A percentile compares a stretch with the other conserved stretches of the same genome.
phyloP scores from a whole-genome alignment of 2,113 vertebrate genomes.

The Hymenochirus boettgeri region DNA sequence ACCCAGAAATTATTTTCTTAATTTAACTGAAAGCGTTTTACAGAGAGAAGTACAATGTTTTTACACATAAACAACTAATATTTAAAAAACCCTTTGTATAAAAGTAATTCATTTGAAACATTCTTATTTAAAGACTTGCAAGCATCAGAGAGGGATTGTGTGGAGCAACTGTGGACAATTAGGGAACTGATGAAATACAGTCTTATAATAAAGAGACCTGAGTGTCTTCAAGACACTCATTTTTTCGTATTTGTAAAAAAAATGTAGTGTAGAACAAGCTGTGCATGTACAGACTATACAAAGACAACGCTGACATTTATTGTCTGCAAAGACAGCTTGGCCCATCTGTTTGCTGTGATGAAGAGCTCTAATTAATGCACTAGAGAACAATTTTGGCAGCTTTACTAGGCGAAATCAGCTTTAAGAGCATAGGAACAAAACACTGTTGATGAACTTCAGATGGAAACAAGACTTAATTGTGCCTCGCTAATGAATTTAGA shows the following conservation, averaged over 20 bases:
- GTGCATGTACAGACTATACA: slow-evolving; percentile 10
- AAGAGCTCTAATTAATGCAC: slow-evolving; percentile 47
- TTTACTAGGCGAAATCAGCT: slow-evolving; percentile 39
- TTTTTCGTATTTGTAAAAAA: slow-evolving; percentile 29
- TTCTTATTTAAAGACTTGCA: background rate
- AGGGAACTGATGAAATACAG: slow-evolving; percentile 27
- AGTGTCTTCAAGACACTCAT: slow-evolving; percentile 22
- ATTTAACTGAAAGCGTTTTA: too few species aligned
- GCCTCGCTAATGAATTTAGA: slow-evolving; percentile 50
- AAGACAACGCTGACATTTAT: slow-evolving; percentile 39
- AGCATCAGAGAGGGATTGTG: background rate
- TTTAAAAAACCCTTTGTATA: too few species aligned
- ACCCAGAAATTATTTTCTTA: too few species aligned
- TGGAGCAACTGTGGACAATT: background rate
- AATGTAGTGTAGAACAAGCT: slow-evolving; percentile 35
- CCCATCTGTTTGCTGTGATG: slow-evolving; percentile 47
- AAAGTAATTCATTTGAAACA: too few species aligned
- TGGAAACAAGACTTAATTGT: slow-evolving; percentile 49
- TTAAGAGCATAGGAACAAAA: slow-evolving; percentile 41
- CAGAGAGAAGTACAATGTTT: too few species aligned
- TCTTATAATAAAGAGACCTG: slow-evolving; percentile 11
- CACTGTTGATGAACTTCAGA: slow-evolving; percentile 35
- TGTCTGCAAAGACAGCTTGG: slow-evolving; percentile 42
- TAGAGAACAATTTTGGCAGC: slow-evolving; percentile 37
- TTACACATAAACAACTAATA: too few species aligned